These are phyloP conservation scores for Dasysyrphus tricinctus DNA, from an alignment of 2,888 invertebrate genomes.

Conservation along the genomic window DNA sequence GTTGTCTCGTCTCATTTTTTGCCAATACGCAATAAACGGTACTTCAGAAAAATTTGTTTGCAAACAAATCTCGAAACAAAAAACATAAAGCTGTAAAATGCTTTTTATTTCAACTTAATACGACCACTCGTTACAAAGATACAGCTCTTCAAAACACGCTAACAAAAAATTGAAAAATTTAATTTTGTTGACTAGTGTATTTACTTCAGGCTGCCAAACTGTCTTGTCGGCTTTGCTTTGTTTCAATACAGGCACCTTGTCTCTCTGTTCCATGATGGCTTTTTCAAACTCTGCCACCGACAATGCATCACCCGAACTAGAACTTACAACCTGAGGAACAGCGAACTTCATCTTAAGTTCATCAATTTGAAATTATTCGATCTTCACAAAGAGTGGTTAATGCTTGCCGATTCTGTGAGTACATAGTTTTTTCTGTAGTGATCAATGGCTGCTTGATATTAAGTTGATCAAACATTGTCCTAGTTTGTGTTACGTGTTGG, in stretches of 20 bases:
- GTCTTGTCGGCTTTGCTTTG: constrained; percentile 89
- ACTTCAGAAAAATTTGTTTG: no score
- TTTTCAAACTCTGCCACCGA: constrained; percentile 83
- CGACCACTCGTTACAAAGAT: no score
- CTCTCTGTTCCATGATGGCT: constrained; percentile 86
- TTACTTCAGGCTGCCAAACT: constrained; percentile 91
- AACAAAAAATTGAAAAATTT: no score
- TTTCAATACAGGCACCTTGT: constrained; percentile 90
- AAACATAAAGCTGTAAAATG: no score
- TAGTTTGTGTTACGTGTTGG: constrained; percentile 92
- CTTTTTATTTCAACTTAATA: no score
- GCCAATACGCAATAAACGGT: no score
- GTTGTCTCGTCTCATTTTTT: no score
- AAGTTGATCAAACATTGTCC: constrained; percentile 89
- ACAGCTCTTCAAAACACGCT: no score
- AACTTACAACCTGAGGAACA: constrained; percentile 86
- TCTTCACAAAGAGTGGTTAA: constrained; percentile 94
- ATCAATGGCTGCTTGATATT: constrained; percentile 85
- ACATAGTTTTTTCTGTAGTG: constrained; percentile 85
- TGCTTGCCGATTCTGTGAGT: constrained; percentile 96
- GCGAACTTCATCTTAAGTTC: constrained; percentile 91
- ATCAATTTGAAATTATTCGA: constrained; percentile 91
- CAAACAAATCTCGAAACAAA: no score
- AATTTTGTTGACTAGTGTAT: no score
- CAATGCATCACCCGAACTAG: constrained; percentile 33